Base-by-base conservation (phyloP, 2,888 invertebrate genomes). In the Dastarcus helophoroides region DNA sequence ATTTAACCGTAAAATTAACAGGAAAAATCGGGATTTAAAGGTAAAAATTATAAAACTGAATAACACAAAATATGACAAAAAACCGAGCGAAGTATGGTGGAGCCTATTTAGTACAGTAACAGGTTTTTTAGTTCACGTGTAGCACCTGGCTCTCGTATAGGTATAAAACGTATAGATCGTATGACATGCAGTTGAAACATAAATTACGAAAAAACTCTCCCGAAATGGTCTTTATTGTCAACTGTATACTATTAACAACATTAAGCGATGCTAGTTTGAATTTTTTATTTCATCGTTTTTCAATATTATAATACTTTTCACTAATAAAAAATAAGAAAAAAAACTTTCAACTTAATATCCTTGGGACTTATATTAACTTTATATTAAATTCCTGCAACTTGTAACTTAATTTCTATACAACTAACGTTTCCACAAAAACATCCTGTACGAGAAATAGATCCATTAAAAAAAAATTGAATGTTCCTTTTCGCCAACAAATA, bases 171-270 rank as follows among this genome's bases (percentile, higher is more conserved):
- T n/a, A n/a, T n/a, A n/a, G n/a, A n/a, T n/a, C n/a, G n/a, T n/a
- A n/a, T n/a, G n/a, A n/a, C n/a, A n/a, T n/a, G n/a, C n/a, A n/a
- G n/a, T n/a, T n/a, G n/a, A 23, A 23, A 33, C 30, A 21, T 19
- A 33, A 33, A 33, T 28, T 29, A 33, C 29, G 29, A 33, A 33
- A 43, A 43, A 54, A 49, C 37, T 48, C 43, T 59, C 58, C 57
- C 59, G 58, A 60, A 62, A 59, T 57, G 53, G 50, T 56, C 57
- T 61, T 62, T 62, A 62, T 62, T 62, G 62, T 62, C 62, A 62
- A 60, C 56, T 60, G 57, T 59, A 29, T 33, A 56, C 56, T 59
- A 57, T 57, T 51, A 62, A 60, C 60, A 61, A 60, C 59, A 62
- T 59, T 56, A 53, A 60, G 58, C 59, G 57, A 56, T 54, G 53